Base-by-base conservation (phyloP, 1,140 invertebrate genomes). In the Apis cerana region DNA sequence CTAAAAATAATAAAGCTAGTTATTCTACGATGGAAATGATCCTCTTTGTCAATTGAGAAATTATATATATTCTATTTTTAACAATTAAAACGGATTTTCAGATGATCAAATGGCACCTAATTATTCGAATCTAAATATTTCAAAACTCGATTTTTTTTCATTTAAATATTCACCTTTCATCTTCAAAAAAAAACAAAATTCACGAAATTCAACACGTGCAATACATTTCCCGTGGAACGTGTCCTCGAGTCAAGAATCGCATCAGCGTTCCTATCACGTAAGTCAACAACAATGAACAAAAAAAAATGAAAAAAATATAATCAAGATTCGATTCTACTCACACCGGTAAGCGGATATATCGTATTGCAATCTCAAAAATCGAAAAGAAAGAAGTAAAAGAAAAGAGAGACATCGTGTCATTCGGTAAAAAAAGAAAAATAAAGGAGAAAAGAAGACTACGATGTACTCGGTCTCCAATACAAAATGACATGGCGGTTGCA, bases 401-500 rank as follows among this genome's bases (percentile, higher is more conserved):
- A 43, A 50, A 13, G 19, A 27, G n/a, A 13, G 33, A 2, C 33
- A 43, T 43, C 5, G 33, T 43, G 5, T 43, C 33, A 43, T 43
- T 43, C 33, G 4, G 0, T 43, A 15, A 52, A 3, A 54, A 10
- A 17, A 8, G 10, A 61, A 5, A 8, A 52, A 19, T 17, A 13
- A 21, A 27, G 11, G 8, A 21, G 19, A 13, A 61, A 17, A 27
- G 15, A 54, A 15, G 12, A 21, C 1, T 19, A 69, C 65, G 70
- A 67, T 33, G 64, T 70, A 65, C 58, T 19, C 27, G 12, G 23
- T 78, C 69, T 52, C 70, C 70, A 56, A 82, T 75, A 59, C 70
- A 33, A 87, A 78, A 78, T 52, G 72, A 52, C 76, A 86, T 84
- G 85, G 81, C 62, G 81, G 65, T 21, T 75, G 76, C 68, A 83